Conservation (phyloP, 2,797 vertebrate genomes). For the Phoeniculus purpureus region DNA sequence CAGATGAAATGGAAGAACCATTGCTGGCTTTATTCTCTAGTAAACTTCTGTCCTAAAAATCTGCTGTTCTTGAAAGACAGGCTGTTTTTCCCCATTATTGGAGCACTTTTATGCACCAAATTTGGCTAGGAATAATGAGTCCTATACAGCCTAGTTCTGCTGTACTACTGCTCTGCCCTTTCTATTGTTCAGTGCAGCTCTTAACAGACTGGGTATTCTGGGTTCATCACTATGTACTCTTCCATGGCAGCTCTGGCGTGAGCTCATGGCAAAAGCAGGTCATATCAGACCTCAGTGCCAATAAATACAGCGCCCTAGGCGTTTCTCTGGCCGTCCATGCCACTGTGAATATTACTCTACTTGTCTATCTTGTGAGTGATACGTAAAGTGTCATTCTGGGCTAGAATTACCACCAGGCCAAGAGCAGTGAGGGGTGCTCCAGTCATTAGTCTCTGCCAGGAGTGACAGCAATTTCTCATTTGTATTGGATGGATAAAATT, state of each 20-base stretch:
- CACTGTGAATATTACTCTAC: background rate
- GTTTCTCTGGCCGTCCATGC: background rate
- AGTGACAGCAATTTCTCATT: background rate
- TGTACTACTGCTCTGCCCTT: background rate
- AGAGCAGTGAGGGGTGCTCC: background rate
- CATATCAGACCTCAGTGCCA: background rate
- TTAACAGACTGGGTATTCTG: background rate
- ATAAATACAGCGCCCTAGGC: background rate
- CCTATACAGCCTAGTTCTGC: background rate
- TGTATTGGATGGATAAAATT: slow-evolving; percentile 1
- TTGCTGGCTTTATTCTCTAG: background rate
- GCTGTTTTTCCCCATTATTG: background rate
- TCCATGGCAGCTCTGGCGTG: background rate
- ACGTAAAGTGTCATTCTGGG: background rate
- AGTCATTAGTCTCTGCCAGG: background rate
- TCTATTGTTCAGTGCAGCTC: background rate
- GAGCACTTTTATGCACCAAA: background rate
- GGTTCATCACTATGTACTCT: background rate
- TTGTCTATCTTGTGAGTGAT: background rate
- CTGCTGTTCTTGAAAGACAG: background rate
- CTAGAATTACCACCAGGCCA: background rate
- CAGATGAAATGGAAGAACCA: background rate
- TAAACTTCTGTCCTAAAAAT: background rate
- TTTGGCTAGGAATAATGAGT: background rate
- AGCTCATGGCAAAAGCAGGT: background rate